Evolutionary conservation across 2,888 invertebrate species (phyloP).

Genomic region (Drosophila pullipes): DNA sequence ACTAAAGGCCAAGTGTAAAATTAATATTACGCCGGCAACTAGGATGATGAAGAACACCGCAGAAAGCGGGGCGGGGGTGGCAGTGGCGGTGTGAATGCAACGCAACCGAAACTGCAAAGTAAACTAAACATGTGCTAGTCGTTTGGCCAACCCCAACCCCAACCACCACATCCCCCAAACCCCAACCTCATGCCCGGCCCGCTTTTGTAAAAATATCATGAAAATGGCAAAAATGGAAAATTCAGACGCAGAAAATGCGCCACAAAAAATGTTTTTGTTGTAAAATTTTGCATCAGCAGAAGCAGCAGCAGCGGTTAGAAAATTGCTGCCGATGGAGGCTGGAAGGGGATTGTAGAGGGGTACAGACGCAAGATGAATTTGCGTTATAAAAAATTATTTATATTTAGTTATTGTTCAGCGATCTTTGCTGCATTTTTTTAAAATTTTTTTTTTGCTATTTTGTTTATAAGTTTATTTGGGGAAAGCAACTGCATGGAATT

Average conservation of each 20-base stretch:
- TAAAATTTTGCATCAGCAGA: conserved; percentile 45
- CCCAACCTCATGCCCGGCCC: background rate
- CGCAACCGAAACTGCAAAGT: conserved; percentile 80
- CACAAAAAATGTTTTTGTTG: conserved; percentile 75
- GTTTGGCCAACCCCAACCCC: conserved; percentile 52
- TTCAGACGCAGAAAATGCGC: conserved; percentile 73
- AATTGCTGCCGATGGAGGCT: background rate
- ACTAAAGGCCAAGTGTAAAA: conserved; percentile 85
- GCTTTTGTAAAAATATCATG: conserved; percentile 69
- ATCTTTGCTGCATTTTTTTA: conserved; percentile 1
- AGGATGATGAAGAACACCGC: conserved; percentile 12
- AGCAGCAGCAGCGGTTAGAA: conserved; percentile 5
- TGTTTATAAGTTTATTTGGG: conserved; percentile 3
- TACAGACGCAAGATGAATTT: conserved; percentile 39
- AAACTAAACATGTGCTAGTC: conserved; percentile 83
- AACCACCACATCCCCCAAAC: conserved; percentile 2
- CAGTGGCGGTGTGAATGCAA: conserved; percentile 60
- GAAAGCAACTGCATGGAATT: conserved; percentile 48
- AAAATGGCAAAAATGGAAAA: conserved; percentile 79
- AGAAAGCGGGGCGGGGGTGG: conserved; percentile 1
- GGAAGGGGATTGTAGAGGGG: background rate
- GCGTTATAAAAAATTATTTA: conserved; percentile 71
- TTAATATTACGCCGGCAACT: conserved; percentile 78
- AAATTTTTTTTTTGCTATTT: conserved; percentile 24
- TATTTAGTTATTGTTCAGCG: conserved; percentile 51